Conservation (phyloP, 2,797 vertebrate genomes). For the Erithacus rubecula region DNA sequence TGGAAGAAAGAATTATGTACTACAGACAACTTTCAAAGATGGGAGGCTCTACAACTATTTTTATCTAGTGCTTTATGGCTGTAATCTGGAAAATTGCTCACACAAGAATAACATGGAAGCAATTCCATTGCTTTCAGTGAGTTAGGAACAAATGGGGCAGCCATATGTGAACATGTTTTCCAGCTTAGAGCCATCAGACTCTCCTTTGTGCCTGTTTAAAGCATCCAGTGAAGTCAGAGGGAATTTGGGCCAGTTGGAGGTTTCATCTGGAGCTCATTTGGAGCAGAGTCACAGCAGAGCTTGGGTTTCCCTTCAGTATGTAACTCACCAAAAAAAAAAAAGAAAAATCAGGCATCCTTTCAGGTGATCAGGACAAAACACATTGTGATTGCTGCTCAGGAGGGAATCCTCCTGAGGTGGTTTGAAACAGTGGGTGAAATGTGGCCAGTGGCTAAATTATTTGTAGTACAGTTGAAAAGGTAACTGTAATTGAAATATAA, state of each 20-base stretch:
- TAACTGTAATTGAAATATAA: too few species aligned
- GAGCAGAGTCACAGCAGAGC: neutral
- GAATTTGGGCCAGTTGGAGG: neutral
- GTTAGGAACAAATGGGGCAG: neutral
- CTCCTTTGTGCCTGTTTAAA: neutral
- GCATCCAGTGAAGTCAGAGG: neutral
- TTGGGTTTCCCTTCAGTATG: neutral
- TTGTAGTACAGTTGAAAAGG: neutral
- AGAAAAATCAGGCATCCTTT: neutral
- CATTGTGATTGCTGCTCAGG: neutral
- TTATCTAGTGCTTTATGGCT: neutral
- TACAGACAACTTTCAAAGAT: neutral
- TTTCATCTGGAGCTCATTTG: slow-evolving; percentile 21
- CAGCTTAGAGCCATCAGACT: neutral
- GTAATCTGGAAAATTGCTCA: neutral
- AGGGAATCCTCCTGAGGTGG: neutral
- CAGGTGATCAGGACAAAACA: neutral
- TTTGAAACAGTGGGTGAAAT: neutral
- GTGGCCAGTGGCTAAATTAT: neutral
- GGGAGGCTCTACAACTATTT: neutral
- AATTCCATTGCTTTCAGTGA: neutral
- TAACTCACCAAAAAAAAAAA: neutral
- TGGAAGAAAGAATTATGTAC: neutral
- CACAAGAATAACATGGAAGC: neutral
- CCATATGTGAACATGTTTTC: neutral